Base-by-base conservation (phyloP, 2,797 vertebrate genomes). In the Ceyx erithaca region DNA sequence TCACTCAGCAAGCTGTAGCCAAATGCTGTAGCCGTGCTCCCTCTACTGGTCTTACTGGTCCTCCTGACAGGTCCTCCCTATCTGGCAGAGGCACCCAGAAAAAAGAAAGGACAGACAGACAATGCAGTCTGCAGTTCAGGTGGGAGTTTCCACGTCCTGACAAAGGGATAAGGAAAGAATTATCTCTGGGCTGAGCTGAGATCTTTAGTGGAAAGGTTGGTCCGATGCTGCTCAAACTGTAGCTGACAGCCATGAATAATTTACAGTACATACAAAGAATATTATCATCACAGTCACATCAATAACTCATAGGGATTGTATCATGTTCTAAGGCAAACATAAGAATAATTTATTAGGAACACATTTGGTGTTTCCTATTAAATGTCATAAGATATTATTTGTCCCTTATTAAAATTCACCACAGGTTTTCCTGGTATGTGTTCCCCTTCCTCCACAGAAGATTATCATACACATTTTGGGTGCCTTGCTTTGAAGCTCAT, bases 41-140 rank as follows among this genome's bases (percentile, higher is more conserved):
- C 77, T 94, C 94, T 95, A 17, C 88, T 79, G 91, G 93, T 67
- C 19, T 41, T 46, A 71, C 41, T 57, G 66, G 31, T 83, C 30
- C 12, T 86, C 6, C 4, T 10, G 7, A 20, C 45, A 22, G 12
- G 22, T 43, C 15, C 31, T 63, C n/a, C 22, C 16, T 26, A 13
- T 20, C 67, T 17, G 28, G 14, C 41, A 72, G 43, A 6, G 37
- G 17, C 25, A 23, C 1, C 15, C 28, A 10, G 31, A 23, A 30
- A 70, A 30, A 70, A 9, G 30, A 59, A 61, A 59, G 52, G 71
- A 52, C 23, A 14, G 22, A 37, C 2, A 1, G 9, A 5, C 20
- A 23, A 43, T 1, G 16, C 71, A n/a, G 10, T 1, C 12, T 18
- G 11, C 12, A 1, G 1, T 49, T 41, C 63, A 43, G 67, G 30